phyloP scores from a whole-genome alignment of 2,888 invertebrate species.

The Mechanitis mazaeus region DNA sequence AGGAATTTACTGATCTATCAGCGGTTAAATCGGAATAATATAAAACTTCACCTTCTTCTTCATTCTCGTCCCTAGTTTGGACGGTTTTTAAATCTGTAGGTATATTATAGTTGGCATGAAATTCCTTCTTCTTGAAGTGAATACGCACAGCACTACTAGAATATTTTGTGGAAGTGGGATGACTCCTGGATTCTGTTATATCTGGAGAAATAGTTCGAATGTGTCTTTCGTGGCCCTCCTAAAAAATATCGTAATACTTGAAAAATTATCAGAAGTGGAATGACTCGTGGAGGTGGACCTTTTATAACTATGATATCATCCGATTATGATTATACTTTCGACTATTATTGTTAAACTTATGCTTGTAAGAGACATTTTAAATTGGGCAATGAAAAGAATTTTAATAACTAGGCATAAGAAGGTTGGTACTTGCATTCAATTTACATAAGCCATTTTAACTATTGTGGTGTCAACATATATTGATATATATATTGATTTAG shows the following conservation, averaged over 20 bases:
- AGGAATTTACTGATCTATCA: conserved; percentile 37
- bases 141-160: conserved; percentile 27
- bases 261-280: conserved; percentile 1
- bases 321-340: no score
- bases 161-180: conserved; percentile 9
- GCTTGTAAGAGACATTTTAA: neutral
- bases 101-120: conserved; percentile 12
- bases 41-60: conserved; percentile 30
- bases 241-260: conserved; percentile 12
- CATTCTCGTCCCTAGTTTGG: conserved; percentile 1
- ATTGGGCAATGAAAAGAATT: no score
- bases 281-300: neutral
- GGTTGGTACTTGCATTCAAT: no score
- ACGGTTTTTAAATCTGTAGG: conserved; percentile 12
- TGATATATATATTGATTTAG: no score
- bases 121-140: conserved; percentile 31
- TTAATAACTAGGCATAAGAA: no score
- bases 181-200: conserved; percentile 19
- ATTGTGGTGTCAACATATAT: no score
- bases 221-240: conserved; percentile 58
- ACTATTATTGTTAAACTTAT: neutral
- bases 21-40: conserved; percentile 29
- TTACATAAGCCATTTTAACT: no score
- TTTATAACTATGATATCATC: no score
- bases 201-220: conserved; percentile 52